phyloP scores from a whole-genome alignment of 2,113 vertebrate species.

The Bufo bufo region DNA sequence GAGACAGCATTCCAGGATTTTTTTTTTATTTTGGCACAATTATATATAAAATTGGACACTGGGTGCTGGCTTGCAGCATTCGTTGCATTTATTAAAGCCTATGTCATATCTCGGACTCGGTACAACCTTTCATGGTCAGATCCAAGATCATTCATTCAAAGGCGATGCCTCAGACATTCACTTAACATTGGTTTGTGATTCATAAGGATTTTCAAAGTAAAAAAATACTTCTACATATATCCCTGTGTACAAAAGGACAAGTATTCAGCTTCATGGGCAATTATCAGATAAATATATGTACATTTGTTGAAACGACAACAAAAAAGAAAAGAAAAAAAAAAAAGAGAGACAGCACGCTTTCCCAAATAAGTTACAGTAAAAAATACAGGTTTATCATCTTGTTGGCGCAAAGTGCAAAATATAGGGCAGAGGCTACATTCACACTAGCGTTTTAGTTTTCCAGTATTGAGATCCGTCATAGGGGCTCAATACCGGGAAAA shows the following conservation, averaged over 20 bases:
- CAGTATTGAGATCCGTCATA: too few relatives aligned
- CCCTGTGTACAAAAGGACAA: slow-evolving; percentile 52
- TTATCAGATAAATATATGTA: slow-evolving; percentile 56
- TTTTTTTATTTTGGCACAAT: slow-evolving; percentile 50
- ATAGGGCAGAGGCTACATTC: too few relatives aligned
- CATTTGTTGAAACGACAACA: slow-evolving; percentile 57
- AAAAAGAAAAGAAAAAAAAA: background rate
- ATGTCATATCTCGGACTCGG: slow-evolving; percentile 10
- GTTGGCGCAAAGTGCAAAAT: slow-evolving; percentile 71
- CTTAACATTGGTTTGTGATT: background rate
- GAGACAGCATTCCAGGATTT: background rate
- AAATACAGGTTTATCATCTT: slow-evolving; percentile 72
- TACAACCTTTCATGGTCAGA: slow-evolving; percentile 33
- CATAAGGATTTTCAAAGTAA: slow-evolving; percentile 68
- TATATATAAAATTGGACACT: slow-evolving; percentile 18
- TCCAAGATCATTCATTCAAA: background rate
- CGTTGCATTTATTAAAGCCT: background rate
- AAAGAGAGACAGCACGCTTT: slow-evolving; percentile 63
- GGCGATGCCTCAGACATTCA: background rate
- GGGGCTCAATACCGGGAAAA: too few relatives aligned
- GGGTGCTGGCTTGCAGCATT: background rate
- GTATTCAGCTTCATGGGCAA: slow-evolving; percentile 45
- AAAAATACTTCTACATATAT: slow-evolving; percentile 69
- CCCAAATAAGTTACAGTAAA: slow-evolving; percentile 74
- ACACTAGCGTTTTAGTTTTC: too few relatives aligned